Base-by-base conservation (phyloP, 2,888 invertebrate genomes). In the Sinhomidia bicolor region DNA sequence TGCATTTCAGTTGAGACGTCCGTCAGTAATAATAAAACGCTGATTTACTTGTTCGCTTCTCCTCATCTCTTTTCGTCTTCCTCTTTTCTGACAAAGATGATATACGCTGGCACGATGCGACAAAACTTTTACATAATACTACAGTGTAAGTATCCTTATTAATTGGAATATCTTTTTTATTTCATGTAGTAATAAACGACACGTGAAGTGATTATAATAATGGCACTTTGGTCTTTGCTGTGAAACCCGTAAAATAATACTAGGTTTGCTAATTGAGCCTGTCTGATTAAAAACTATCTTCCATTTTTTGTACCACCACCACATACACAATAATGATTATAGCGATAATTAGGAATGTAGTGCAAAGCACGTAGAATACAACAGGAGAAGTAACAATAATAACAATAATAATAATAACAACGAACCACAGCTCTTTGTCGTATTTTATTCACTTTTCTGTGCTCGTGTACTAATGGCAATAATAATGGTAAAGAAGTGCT, bases 281-380 rank as follows among this genome's bases (percentile, higher is more conserved):
- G 68, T n/a, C 44, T 71, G 71, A 44, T 71, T 44, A 71, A 20
- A 29, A 41, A 71, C 26, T 62, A 68, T 36, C 65, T 41, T 14
- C 71, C n/a, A 51, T 26, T 74, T 26, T 10, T 20, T 26, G 7
- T n/a, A n/a, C n/a, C n/a, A n/a, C n/a, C n/a, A n/a, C n/a, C n/a
- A n/a, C n/a, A 29, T 47, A 26, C 29, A 6, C 17, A 9, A 44
- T 44, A 12, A 51, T 47, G 47, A 51, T 51, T 74, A 51, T 68
- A 12, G 23, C 26, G 47, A 74, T 47, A 74, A 74, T 74, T 74
- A 74, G 51, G 74, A 74, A 74, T 74, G 74, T n/a, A 23, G 51
- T 74, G 74, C 20, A 74, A 51, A 74, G 44, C 71, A 44, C 44
- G 23, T 68, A n/a, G n/a, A n/a, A n/a, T n/a, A n/a, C n/a, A n/a